Base-by-base conservation (phyloP, 2,888 invertebrate species). In the Drosophila subsilvestris region DNA sequence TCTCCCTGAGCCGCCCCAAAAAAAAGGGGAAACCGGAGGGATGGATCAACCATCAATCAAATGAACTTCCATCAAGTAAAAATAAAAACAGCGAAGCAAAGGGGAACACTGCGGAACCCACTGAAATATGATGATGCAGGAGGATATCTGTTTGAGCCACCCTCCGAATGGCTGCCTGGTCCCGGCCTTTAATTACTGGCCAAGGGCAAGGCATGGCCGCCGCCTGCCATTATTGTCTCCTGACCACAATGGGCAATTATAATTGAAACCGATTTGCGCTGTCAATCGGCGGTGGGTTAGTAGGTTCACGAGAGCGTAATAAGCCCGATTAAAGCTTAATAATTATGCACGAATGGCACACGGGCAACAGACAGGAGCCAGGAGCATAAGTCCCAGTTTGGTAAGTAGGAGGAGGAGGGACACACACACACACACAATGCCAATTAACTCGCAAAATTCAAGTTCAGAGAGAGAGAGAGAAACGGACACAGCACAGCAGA, bases 381-480 rank as follows among this genome's bases (percentile, higher is more conserved):
- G 20, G 37, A 12, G 32, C n/a, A n/a, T n/a, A n/a, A n/a, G n/a
- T n/a, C n/a, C n/a, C n/a, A n/a, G n/a, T n/a, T n/a, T n/a, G n/a
- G n/a, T n/a, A n/a, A 22, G 7, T 18, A 43, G 22, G n/a, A 10
- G 54, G 43, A 25, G 54, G n/a, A 12, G 47, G 32, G 20, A 18
- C 48, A 37, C 49, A 51, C 32, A 37, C 53, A 25, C 27, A 37
- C 18, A 57, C 76, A 53, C 57, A 66, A 75, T 68, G 66, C 73
- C 78, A 81, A 84, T 83, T 78, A 81, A 76, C 69, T 78, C 27
- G 51, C 61, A 71, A 37, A 74, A 75, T 83, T 76, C 76, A 75
- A 81, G 73, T 79, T 80, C 57, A 74, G 48, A 54, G 55, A 48
- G 14, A 44, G 27, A 18, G 10, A 10, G 6, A 6, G 22, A 20